A percentile compares a stretch with the other conserved stretches of the same genome.
Evolutionary conservation across 2,113 vertebrate species (phyloP).

Genomic region (Cebidichthys violaceus): DNA sequence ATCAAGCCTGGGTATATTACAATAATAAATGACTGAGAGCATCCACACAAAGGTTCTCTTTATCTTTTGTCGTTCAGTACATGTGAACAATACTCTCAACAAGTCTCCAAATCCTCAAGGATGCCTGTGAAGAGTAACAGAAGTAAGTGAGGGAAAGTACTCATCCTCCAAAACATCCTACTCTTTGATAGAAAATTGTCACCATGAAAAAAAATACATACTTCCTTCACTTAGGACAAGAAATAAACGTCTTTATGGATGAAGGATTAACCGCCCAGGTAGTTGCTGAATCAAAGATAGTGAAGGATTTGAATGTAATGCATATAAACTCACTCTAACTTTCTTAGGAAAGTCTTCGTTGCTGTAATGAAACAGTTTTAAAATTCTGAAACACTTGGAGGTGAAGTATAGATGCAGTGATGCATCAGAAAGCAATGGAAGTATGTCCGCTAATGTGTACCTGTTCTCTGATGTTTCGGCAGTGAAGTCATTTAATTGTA

Average conservation of each 20-base stretch:
- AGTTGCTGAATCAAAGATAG: slow-evolving; percentile 46
- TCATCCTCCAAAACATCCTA: background rate
- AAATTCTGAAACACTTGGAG: background rate
- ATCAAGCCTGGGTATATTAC: slow-evolving; percentile 12
- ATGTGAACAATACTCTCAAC: background rate
- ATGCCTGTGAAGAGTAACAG: background rate
- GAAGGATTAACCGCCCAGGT: slow-evolving; percentile 26
- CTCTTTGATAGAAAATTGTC: slow-evolving; percentile 32
- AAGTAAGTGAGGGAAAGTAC: background rate
- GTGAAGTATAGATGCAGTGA: background rate
- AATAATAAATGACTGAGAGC: slow-evolving; percentile 22
- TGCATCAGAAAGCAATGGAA: background rate
- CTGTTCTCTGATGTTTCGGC: background rate
- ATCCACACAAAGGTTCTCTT: background rate
- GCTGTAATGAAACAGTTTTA: background rate
- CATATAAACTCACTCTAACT: slow-evolving; percentile 29
- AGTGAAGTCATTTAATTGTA: background rate
- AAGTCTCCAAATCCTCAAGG: background rate
- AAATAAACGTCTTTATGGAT: slow-evolving; percentile 21
- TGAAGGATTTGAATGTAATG: slow-evolving; percentile 30
- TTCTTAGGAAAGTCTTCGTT: slow-evolving; percentile 18
- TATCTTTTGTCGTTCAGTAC: slow-evolving; percentile 5
- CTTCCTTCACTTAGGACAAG: slow-evolving; percentile 10
- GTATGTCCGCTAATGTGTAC: background rate
- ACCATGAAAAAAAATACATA: background rate